Percentiles rank a stretch among this genome's conserved stretches.
These are phyloP conservation scores for Spilosoma lubricipeda DNA, from an alignment of 2,888 invertebrate genomes.

Conservation along the genomic window DNA sequence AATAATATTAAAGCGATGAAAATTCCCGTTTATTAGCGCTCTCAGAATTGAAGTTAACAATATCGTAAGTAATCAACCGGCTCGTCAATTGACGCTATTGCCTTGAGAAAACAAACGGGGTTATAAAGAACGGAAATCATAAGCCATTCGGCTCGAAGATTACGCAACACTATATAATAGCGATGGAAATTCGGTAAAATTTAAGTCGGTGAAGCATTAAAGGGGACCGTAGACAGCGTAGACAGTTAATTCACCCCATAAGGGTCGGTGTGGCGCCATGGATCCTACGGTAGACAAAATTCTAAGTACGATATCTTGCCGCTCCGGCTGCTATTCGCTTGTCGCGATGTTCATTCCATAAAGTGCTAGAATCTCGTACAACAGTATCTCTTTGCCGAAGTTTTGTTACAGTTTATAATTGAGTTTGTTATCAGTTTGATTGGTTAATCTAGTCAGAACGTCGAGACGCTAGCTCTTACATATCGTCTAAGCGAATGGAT, in stretches of 20 bases:
- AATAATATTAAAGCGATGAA: constrained; percentile 24
- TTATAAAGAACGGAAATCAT: constrained; percentile 80
- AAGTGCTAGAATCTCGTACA: constrained; percentile 49
- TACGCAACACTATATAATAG: constrained; percentile 79
- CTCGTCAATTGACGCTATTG: constrained; percentile 48
- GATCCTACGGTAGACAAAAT: constrained; percentile 84
- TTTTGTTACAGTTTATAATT: constrained; percentile 17
- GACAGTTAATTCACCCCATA: constrained; percentile 85
- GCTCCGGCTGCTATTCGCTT: constrained; percentile 56
- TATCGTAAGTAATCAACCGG: constrained; percentile 49
- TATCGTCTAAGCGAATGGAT: not conserved
- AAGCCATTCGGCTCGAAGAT: constrained; percentile 75
- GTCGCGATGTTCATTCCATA: constrained; percentile 47
- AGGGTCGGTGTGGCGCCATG: constrained; percentile 83
- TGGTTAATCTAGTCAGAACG: not conserved
- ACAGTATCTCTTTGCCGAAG: constrained; percentile 30
- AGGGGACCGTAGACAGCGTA: constrained; percentile 78
- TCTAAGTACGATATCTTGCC: constrained; percentile 76
- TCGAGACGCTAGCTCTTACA: not conserved
- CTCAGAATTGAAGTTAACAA: constrained; percentile 34
- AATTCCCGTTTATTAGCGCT: constrained; percentile 19
- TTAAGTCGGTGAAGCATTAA: constrained; percentile 84
- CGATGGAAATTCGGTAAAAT: constrained; percentile 84
- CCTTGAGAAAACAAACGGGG: constrained; percentile 62
- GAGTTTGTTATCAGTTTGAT: constrained; percentile 6